Base-by-base conservation (phyloP, 2,888 invertebrate species). In the Sepioteuthis lessoniana region DNA sequence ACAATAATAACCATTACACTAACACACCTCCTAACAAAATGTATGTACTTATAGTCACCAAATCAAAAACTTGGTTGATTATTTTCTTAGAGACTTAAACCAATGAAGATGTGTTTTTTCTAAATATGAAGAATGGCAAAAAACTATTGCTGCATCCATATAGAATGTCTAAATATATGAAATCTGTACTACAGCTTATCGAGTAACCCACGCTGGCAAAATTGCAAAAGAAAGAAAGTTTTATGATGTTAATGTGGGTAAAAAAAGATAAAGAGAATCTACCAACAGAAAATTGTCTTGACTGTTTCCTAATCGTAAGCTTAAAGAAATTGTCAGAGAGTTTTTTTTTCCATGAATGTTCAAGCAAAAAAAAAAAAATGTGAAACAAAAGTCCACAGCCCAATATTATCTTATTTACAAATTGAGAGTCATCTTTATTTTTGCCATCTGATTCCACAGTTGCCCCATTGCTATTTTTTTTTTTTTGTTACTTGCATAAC, bases 321-420 rank as follows among this genome's bases (percentile, higher is more conserved):
- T 76, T n/a, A n/a, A 76, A 76, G 76, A 76, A 76, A 76, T 76
- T 76, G 76, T n/a, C n/a, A 55, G 25, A 55, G 55, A 76, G 76
- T 76, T 28, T 55, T 16, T 76, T 76, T 76, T 76, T n/a, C 76
- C 76, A 76, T n/a, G 76, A 76, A 76, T n/a, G 13, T 76, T n/a
- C 16, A 13, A 2, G 16, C 16, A 1, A n/a, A n/a, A 76, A 60
- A 60, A 60, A 60, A 5, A 31, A 10, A n/a, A n/a, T n/a, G 10
- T 25, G 25, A 60, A 28, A 28, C 21, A 60, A 76, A n/a, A n/a
- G 76, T 76, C 76, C 76, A 0, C n/a, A n/a, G 16, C 76, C 13
- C n/a, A 76, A 76, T 35, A 76, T 76, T 76, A 16, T n/a, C 60
- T 76, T 76, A n/a, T 35, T n/a, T 76, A 76, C n/a, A 3, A 76